phyloP scores from a whole-genome alignment of 2,888 invertebrate genomes.

The Oscheius myriophilus region DNA sequence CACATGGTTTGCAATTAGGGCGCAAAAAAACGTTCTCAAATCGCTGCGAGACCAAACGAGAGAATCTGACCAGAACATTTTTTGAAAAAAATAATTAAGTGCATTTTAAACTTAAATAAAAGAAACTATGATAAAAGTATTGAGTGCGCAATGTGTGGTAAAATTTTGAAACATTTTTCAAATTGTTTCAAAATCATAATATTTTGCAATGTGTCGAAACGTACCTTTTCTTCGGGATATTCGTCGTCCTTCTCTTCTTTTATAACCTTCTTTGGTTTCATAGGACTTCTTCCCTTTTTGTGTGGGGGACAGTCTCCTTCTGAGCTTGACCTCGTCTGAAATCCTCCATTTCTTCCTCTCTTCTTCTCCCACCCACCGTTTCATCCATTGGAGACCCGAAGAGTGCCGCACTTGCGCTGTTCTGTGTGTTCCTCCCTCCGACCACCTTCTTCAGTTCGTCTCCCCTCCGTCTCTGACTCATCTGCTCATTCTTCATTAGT shows the following conservation, averaged over 20 bases:
- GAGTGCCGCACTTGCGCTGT: conserved; percentile 40
- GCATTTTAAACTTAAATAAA: no score
- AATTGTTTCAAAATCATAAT: no score
- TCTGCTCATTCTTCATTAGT: neutral
- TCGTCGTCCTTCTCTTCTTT: conserved; percentile 11
- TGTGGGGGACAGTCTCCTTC: conserved; percentile 1
- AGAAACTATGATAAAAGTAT: no score
- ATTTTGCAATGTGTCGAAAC: no score
- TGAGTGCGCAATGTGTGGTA: no score
- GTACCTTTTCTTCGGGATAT: conserved; percentile 2
- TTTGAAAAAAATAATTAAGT: no score
- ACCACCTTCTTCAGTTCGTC: conserved; percentile 33
- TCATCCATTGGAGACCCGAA: conserved; percentile 32
- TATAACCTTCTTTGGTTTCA: neutral
- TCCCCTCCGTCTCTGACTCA: conserved; percentile 20
- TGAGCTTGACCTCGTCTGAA: conserved; percentile 10
- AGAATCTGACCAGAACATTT: no score
- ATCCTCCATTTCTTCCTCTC: neutral
- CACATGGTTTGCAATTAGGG: no score
- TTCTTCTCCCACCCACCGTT: conserved; percentile 4
- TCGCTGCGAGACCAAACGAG: no score
- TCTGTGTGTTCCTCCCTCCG: conserved; percentile 36
- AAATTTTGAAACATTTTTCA: no score
- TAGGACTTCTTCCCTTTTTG: neutral
- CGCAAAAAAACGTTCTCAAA: no score